Percentiles rank a stretch among this genome's conserved stretches.
phyloP scores from a whole-genome alignment of 2,888 invertebrate species.

The Harpagoxenus sublaevis region DNA sequence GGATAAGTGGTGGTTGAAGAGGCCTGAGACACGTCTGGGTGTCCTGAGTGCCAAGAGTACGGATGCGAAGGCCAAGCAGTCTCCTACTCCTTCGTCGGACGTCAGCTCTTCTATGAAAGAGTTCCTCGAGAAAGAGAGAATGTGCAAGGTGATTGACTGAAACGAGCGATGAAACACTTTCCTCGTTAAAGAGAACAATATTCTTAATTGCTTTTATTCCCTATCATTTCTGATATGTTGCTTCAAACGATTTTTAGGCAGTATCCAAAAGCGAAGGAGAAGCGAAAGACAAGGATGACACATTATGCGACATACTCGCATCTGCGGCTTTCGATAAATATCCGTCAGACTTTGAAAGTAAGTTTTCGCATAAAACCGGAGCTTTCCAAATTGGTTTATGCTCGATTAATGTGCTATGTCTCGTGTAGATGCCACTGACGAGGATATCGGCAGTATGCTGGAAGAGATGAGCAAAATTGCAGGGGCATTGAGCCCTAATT shows the following conservation, averaged over 20 bases:
- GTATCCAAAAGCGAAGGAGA: slow-evolving; percentile 77
- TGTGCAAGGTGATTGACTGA: slow-evolving; percentile 81
- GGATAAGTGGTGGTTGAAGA: slow-evolving; percentile 82
- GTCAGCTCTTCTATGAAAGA: slow-evolving; percentile 83
- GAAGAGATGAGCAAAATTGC: slow-evolving; percentile 85
- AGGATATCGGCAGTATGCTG: slow-evolving; percentile 84
- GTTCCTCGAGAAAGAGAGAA: slow-evolving; percentile 82
- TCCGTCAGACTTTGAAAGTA: slow-evolving; percentile 84
- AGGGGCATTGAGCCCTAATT: slow-evolving; percentile 80
- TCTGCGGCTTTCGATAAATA: slow-evolving; percentile 83
- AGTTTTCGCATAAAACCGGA: slow-evolving; percentile 50
- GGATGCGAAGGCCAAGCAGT: slow-evolving; percentile 66
- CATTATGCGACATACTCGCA: slow-evolving; percentile 82
- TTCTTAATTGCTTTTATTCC: background rate
- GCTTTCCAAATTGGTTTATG: background rate
- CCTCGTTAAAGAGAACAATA: background rate
- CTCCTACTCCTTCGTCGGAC: slow-evolving; percentile 77
- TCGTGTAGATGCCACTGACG: slow-evolving; percentile 83
- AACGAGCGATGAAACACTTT: background rate
- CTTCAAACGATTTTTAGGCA: slow-evolving; percentile 64
- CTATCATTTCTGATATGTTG: background rate
- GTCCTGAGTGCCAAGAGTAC: slow-evolving; percentile 55
- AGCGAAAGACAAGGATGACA: slow-evolving; percentile 81
- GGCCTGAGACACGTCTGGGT: slow-evolving; percentile 76
- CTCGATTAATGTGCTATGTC: background rate